Evolutionary conservation across 2,888 invertebrate genomes (phyloP).

Genomic region (Phlogophora meticulosa): DNA sequence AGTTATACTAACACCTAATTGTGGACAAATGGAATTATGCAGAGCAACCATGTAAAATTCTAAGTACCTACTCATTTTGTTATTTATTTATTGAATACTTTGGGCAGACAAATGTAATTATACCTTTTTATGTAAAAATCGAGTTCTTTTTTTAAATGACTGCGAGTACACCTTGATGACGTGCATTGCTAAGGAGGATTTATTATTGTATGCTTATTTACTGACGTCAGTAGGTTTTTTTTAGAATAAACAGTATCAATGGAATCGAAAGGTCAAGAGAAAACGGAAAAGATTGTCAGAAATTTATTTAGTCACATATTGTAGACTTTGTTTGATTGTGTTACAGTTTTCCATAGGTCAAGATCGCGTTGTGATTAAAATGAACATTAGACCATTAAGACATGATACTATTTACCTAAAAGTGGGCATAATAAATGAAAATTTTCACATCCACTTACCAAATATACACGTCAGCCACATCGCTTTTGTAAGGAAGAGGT

Average conservation of each 20-base stretch:
- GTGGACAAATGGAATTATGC: too few relatives aligned
- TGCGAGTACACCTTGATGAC: too few relatives aligned
- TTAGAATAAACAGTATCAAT: background rate
- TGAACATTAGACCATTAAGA: background rate
- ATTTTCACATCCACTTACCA: conserved; percentile 89
- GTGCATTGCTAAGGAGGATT: background rate
- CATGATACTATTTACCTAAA: background rate
- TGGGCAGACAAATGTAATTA: too few relatives aligned
- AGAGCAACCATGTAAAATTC: too few relatives aligned
- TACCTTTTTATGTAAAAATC: too few relatives aligned
- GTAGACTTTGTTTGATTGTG: background rate
- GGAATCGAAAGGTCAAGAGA: background rate
- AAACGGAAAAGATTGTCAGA: background rate
- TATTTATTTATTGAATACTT: too few relatives aligned
- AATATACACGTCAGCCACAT: conserved; percentile 93
- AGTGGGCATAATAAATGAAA: background rate
- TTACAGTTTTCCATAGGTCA: too few relatives aligned
- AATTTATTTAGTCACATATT: background rate
- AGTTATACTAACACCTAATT: too few relatives aligned
- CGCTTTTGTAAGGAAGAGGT: conserved; percentile 93
- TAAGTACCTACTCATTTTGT: too few relatives aligned
- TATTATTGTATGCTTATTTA: background rate
- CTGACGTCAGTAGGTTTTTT: background rate
- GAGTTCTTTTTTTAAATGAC: too few relatives aligned
- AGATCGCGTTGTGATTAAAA: background rate